Evolutionary conservation across 2,888 invertebrate species (phyloP), one percentile per base, ranked within the genome.

Genomic region (Lasioglossum lativentre): DNA sequence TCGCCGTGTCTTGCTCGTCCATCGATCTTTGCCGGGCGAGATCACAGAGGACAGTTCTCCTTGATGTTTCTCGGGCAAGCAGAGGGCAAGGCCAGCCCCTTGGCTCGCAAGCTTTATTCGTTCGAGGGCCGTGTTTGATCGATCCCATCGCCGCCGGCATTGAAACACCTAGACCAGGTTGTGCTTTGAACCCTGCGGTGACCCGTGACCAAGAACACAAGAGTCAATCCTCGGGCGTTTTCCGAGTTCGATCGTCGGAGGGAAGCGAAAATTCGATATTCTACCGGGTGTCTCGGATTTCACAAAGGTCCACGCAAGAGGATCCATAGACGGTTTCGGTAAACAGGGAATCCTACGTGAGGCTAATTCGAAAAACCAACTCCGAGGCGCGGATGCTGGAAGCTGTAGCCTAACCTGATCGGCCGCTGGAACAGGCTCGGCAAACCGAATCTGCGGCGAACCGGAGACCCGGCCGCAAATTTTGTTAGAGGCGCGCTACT

Each of bases 41-140:
- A 91, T 91, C 90, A 91, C 90, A 91, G 90, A 76, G 86, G 78
- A 66, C 78, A 34, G 76, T 84, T 34, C 78, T 86, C 83, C 89
- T 89, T 86, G 87, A 89, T 89, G 91, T 91, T 86, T 75, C 85
- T 72, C 66, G 3, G 66, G 80, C 68, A n/a, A 8, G 47, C 47
- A 87, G 79, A 86, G 89, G 84, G 68, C 78, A 80, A 79, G 70
- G 74, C 38, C 71, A 19, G 68, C 47, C 85, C 86, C 88, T 83
- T 85, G 75, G 30, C 75, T 77, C 81, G 81, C 59, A 78, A 76
- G 80, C 86, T 89, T 87, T 88, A 90, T 88, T 87, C 83, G 85
- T 81, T 78, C 76, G 71, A 66, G 45, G 45, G 80, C 19, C 75
- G 86, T 86, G 87, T 90, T 87, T 87, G 89, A 90, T 88, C 90